Evolutionary conservation across 1,140 invertebrate species (phyloP), one percentile per base, ranked within the genome.

Genomic region (Zaprionus inermis): DNA sequence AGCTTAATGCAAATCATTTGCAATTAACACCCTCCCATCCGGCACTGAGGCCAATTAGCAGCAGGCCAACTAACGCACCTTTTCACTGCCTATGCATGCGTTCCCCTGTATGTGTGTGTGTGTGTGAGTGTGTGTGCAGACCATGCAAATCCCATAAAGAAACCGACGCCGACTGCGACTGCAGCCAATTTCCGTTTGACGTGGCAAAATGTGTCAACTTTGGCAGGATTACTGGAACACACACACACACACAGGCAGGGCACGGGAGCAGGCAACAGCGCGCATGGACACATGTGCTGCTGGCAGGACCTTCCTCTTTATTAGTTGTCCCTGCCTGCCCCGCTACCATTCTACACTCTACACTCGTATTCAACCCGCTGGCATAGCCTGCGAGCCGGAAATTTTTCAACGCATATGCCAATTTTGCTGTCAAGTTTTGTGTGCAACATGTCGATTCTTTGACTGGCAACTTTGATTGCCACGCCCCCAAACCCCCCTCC

Each of bases 341-440:
- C n/a, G n/a, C n/a, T n/a, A n/a, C n/a, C n/a, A n/a, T n/a, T n/a
- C n/a, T n/a, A n/a, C n/a, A n/a, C n/a, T n/a, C n/a, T n/a, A n/a
- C n/a, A n/a, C n/a, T n/a, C n/a, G n/a, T n/a, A n/a, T n/a, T n/a
- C n/a, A n/a, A 54, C n/a, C 56, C 51, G 18, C 52, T 32, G 16
- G 66, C 67, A 32, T 60, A 64, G 36, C 52, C 64, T 69, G 55
- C 70, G 59, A 72, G 51, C 74, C 67, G 74, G 70, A 76, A 78
- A 81, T 82, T 82, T 85, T 81, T 81, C 76, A 85, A 83, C 82
- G 82, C 82, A 81, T 86, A 82, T 85, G 78, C 79, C 82, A 85
- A 85, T 85, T 85, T 85, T 73, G 71, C 76, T 86, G 82, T 82
- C 82, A 81, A 72, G 65, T 85, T 81, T 69, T 74, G 66, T 69